A percentile compares a stretch with the other conserved stretches of the same genome.
phyloP scores from a whole-genome alignment of 2,113 vertebrate species.

The Hippocampus zosterae region DNA sequence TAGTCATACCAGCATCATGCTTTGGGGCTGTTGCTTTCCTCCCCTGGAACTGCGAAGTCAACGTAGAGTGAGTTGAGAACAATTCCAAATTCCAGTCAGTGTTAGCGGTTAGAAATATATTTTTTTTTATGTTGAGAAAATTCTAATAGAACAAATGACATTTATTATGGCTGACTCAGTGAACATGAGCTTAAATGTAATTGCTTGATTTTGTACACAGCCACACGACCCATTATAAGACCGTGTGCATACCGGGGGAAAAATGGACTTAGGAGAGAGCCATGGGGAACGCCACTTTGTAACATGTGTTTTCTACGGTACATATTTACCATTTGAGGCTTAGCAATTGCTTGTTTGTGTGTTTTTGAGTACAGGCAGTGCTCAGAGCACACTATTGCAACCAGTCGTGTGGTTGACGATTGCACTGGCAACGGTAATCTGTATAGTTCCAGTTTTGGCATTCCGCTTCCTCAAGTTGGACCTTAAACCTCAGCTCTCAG shows the following conservation, averaged over 20 bases:
- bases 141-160: no score
- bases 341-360: constrained; percentile 9
- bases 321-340: background rate
- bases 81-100: no score
- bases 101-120: no score
- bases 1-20: no score
- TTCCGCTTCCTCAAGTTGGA: constrained; percentile 92
- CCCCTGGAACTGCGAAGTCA: no score
- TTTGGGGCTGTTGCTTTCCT: no score
- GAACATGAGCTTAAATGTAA: no score
- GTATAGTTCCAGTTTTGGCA: constrained; percentile 87
- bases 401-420: constrained; percentile 92
- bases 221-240: no score
- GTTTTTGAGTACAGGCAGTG: constrained; percentile 74
- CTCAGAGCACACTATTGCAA: constrained; percentile 85
- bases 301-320: background rate
- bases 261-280: background rate
- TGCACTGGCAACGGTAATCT: constrained; percentile 82
- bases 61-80: no score
- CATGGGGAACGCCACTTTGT: background rate
- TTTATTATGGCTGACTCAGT: no score
- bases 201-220: background rate
- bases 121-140: no score
- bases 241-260: no score
- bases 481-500: constrained; percentile 86